Evolutionary conservation across 53 echinoderm and acorn worm species (phyloP), one percentile per base, ranked within the genome.

Genomic region (Patiria pectinifera): DNA sequence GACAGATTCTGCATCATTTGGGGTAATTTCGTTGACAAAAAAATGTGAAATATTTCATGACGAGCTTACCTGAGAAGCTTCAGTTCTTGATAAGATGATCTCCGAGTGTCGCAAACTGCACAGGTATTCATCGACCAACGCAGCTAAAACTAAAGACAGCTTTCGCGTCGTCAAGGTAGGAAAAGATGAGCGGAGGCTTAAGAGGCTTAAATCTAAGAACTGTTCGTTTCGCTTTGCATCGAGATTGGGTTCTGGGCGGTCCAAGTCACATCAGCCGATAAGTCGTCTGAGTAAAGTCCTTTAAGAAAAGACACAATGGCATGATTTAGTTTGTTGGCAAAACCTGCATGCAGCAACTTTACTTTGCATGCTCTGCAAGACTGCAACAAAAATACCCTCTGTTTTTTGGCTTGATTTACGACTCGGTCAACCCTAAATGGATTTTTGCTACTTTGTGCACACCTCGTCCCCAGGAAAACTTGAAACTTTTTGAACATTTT

Each of bases 281-380:
- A n/a, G 63, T 69, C 46, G 81, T 89, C 80, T 62, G 90, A 90
- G 90, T 90, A 80, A 90, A 90, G 81, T 47, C 90, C 90, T 90
- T 90, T 47, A 48, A 90, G 81, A 90, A 81, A 90, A 81, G 61
- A 90, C 69, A 90, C 24, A 90, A 62, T 60, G 63, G 22, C 23
- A 59, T n/a, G 45, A 43, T 78, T 88, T 84, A 84, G 84, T 84
- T 74, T 9, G 74, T 24, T 74, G n/a, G 14, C 19, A 16, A 66
- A 6, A 74, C 4, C 74, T 22, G 24, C 22, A 74, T 4, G 16
- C 4, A 5, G 70, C 11, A 13, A 16, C 4, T 74, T 74, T 5
- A 18, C 4, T 23, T 24, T 23, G 74, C 22, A 21, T 4, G 74
- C 10, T 66, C 35, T 35, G 35, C 35, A 35, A 35, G 35, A 35